These are phyloP conservation scores for Notoglanidium macrostoma DNA, from an alignment of 2,797 vertebrate species.

Conservation along the genomic window DNA sequence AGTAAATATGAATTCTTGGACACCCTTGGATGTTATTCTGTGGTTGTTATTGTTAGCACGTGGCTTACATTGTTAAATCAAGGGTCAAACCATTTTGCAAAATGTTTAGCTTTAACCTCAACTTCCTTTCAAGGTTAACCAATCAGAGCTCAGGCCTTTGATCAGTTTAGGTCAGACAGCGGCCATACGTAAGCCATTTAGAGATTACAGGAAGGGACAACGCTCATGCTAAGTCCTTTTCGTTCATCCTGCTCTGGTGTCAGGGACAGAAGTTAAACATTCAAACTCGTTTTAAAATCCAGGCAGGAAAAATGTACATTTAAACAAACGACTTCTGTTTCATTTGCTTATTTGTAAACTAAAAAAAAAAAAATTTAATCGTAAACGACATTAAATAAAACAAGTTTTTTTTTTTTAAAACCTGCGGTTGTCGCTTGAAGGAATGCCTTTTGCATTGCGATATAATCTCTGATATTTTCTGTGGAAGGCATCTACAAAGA, in stretches of 20 bases:
- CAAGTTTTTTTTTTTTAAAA: too few species aligned
- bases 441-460: too few species aligned
- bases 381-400: neutral
- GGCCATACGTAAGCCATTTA: conserved; percentile 32
- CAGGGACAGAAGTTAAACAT: neutral
- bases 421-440: too few species aligned
- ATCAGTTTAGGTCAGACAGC: conserved; percentile 37
- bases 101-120: conserved; percentile 33
- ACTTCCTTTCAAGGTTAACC: conserved; percentile 33
- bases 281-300: neutral
- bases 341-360: neutral
- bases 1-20: conserved; percentile 12
- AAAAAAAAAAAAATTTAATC: neutral
- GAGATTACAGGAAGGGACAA: conserved; percentile 35
- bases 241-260: neutral
- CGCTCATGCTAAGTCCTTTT: neutral
- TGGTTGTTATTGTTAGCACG: conserved; percentile 20
- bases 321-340: neutral
- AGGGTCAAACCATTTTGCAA: conserved; percentile 16
- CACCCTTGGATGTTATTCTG: conserved; percentile 19
- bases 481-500: too few species aligned
- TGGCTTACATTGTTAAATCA: conserved; percentile 7
- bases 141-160: conserved; percentile 23
- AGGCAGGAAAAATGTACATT: neutral
- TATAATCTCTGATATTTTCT: too few species aligned